Conservation (phyloP, 1,140 invertebrate genomes). For the Orius insidiosus region DNA sequence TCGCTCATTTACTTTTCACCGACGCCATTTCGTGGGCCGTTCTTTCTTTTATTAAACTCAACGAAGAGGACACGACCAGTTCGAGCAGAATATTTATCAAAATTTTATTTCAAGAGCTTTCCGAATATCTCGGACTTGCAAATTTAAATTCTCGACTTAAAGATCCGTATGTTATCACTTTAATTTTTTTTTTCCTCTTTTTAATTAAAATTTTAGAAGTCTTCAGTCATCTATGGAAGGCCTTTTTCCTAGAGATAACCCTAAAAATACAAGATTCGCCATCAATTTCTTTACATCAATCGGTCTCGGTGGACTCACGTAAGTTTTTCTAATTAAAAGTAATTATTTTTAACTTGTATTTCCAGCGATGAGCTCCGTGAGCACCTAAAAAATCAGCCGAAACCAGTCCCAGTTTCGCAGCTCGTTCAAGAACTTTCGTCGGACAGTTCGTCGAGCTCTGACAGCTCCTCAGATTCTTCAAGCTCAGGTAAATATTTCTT, state of each 20-base stretch:
- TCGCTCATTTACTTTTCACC: slow-evolving; percentile 88
- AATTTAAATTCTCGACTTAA: slow-evolving; percentile 81
- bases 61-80: slow-evolving; percentile 93
- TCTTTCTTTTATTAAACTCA: slow-evolving; percentile 72
- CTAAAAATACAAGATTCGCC: slow-evolving; percentile 90
- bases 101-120: slow-evolving; percentile 90
- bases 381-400: slow-evolving; percentile 70
- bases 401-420: slow-evolving; percentile 27
- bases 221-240: slow-evolving; percentile 76
- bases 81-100: slow-evolving; percentile 96
- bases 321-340: slow-evolving; percentile 23
- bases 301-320: slow-evolving; percentile 88
- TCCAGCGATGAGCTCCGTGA: slow-evolving; percentile 68
- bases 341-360: slow-evolving; percentile 1
- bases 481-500: slow-evolving; percentile 4
- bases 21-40: slow-evolving; percentile 94
- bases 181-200: no score
- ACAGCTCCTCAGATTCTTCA: slow-evolving; percentile 8
- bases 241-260: slow-evolving; percentile 88
- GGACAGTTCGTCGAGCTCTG: slow-evolving; percentile 18
- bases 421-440: slow-evolving; percentile 16
- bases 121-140: slow-evolving; percentile 86
- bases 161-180: slow-evolving; percentile 61
- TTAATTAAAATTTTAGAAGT: slow-evolving; percentile 41
- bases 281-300: slow-evolving; percentile 99